A percentile compares a stretch with the other conserved stretches of the same genome.
These are phyloP conservation scores for Drosophila emarginata DNA, from an alignment of 2,888 invertebrate species.

Conservation along the genomic window DNA sequence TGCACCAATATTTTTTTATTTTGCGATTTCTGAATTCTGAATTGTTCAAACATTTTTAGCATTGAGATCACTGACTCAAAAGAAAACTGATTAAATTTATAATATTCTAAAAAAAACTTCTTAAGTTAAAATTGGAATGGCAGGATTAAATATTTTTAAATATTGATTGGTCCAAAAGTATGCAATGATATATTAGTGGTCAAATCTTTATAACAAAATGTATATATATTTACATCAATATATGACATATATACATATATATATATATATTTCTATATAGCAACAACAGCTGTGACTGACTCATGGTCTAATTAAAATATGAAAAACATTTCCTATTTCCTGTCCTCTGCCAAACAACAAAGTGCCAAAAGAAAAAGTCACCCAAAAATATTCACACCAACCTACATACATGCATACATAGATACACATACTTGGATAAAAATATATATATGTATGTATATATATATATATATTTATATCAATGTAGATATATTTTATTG, in stretches of 20 bases:
- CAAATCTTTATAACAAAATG: too few species aligned
- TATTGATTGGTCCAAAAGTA: background rate
- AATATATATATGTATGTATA: background rate
- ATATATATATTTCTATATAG: background rate
- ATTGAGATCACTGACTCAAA: too few species aligned
- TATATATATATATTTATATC: constrained; percentile 9
- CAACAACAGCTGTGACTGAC: constrained; percentile 2
- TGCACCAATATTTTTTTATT: too few species aligned
- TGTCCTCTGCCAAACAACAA: constrained; percentile 38
- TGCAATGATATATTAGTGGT: background rate
- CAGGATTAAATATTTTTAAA: background rate
- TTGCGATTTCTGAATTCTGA: too few species aligned
- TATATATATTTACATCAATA: too few species aligned
- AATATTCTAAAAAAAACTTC: too few species aligned
- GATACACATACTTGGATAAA: constrained; percentile 8
- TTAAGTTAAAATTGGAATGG: too few species aligned
- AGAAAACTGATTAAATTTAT: too few species aligned
- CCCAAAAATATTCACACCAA: constrained; percentile 19
- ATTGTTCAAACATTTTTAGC: too few species aligned
- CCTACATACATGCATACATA: background rate
- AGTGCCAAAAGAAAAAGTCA: constrained; percentile 16
- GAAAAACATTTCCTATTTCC: constrained; percentile 76
- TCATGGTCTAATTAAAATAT: constrained; percentile 62
- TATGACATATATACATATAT: too few species aligned
- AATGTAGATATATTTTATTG: constrained; percentile 31